Percentiles rank a stretch among this genome's conserved stretches.
These are phyloP conservation scores for Orussus abietinus DNA, from an alignment of 1,140 invertebrate genomes.

Conservation along the genomic window DNA sequence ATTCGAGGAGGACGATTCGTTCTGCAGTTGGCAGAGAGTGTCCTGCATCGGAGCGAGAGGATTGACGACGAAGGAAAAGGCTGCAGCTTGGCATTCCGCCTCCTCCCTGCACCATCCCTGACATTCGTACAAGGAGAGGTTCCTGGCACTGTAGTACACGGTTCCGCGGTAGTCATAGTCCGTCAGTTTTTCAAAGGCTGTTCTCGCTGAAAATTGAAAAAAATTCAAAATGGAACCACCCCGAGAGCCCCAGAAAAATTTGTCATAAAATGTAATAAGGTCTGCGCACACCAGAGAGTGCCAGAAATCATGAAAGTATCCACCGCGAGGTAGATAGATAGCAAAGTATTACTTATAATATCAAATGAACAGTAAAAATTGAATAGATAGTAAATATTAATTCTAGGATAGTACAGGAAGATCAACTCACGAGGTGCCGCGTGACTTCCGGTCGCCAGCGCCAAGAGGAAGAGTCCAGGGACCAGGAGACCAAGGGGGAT, in stretches of 20 bases:
- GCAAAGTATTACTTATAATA: too few species aligned
- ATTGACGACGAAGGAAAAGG: constrained; percentile 89
- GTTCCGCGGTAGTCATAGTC: constrained; percentile 86
- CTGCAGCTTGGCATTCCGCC: constrained; percentile 82
- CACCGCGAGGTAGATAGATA: too few species aligned
- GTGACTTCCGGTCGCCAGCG: constrained; percentile 32
- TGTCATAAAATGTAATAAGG: background rate
- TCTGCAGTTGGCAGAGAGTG: constrained; percentile 87
- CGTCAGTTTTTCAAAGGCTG: constrained; percentile 90
- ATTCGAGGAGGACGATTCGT: constrained; percentile 85
- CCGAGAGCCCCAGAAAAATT: background rate
- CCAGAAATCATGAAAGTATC: too few species aligned
- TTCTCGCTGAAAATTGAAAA: constrained; percentile 60
- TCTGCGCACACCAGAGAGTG: too few species aligned
- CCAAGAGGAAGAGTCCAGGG: constrained; percentile 32
- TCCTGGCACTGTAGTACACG: constrained; percentile 88
- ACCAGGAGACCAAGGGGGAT: constrained; percentile 37
- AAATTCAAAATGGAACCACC: constrained; percentile 10
- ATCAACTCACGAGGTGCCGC: constrained; percentile 41
- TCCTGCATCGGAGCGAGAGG: constrained; percentile 88
- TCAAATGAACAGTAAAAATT: too few species aligned
- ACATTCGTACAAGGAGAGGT: constrained; percentile 88
- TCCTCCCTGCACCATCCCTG: constrained; percentile 93
- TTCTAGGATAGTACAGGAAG: too few species aligned
- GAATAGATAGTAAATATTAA: too few species aligned